These are phyloP conservation scores for Seira ritae DNA, from an alignment of 2,888 invertebrate genomes.

Conservation along the genomic window DNA sequence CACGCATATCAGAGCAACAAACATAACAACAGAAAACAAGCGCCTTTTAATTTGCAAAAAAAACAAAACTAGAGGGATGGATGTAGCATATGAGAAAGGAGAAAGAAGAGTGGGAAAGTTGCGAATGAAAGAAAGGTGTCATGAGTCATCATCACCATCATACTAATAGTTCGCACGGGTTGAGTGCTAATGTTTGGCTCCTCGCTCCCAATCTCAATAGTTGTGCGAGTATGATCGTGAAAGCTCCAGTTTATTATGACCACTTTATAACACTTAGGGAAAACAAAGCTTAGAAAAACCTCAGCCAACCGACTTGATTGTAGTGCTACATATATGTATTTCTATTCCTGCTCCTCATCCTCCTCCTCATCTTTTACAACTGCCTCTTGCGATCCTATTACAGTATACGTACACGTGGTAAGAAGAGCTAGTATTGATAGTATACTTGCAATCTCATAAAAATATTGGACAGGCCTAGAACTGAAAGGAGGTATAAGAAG, in stretches of 20 bases:
- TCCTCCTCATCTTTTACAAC: not conserved
- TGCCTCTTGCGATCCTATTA: too few species aligned
- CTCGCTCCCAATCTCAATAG: not conserved
- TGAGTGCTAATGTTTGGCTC: too few species aligned
- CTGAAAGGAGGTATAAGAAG: not conserved
- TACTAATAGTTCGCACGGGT: not conserved
- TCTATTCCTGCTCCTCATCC: not conserved
- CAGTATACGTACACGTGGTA: too few species aligned
- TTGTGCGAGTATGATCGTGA: not conserved
- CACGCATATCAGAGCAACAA: not conserved
- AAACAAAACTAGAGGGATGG: not conserved
- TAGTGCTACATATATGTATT: too few species aligned
- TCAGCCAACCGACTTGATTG: too few species aligned
- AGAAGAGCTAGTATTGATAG: not conserved
- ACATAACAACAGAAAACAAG: not conserved
- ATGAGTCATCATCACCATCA: slow-evolving; percentile 10
- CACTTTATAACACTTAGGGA: slow-evolving; percentile 1
- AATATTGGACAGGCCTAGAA: not conserved
- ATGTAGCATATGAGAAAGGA: not conserved
- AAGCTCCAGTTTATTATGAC: not conserved
- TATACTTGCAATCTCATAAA: not conserved
- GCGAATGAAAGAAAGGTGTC: not conserved
- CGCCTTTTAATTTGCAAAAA: not conserved
- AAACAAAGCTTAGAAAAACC: not conserved
- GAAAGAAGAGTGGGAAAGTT: not conserved